Evolutionary conservation across 92 coral and sea anemone species (phyloP), one percentile per base, ranked within the genome.

Genomic region (Hydrozoanthus gracilis): DNA sequence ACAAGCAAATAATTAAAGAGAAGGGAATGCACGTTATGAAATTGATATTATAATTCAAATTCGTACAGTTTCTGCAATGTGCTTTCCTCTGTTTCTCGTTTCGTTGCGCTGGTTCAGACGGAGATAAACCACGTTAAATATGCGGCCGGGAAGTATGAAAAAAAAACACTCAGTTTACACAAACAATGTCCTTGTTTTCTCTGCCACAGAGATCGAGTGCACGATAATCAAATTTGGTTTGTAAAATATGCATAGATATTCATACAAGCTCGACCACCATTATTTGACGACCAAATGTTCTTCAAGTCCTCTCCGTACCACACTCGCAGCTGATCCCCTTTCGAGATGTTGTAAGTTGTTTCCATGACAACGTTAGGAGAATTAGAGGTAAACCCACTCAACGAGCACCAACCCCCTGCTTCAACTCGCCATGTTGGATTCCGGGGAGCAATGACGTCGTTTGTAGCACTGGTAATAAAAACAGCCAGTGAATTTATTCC

Each of bases 221-320:
- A 27, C 39, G 39, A 27, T 27, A 27, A 27, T 27, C 39, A 27
- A 2, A 0, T 0, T 27, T 27, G 39, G 72, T 45, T 18, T 4
- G 4, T 73, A 1, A 73, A 48, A 4, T 14, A 15, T 1, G 56
- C 77, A 0, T 73, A 73, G 6, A 73, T 55, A 73, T 73, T 17
- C 10, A 73, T 11, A 12, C 77, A 73, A 14, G 3, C 55, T 10
- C 77, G 56, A 3, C 54, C 77, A 15, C 77, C 44, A 14, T 78
- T 60, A 39, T 78, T 45, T 5, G 3, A 44, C 39, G 49, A 2
- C 3, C 3, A 15, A 51, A 0, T 0, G 16, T 16, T 44, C 10
- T 60, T 62, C 70, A 78, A 60, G 17, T 78, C 83, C 27, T 78
- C 71, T 3, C 83, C 83, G 17, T 78, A 78, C 83, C 71, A 78